Conservation (phyloP, 2,888 invertebrate genomes). For the Tachystola acroxantha region DNA sequence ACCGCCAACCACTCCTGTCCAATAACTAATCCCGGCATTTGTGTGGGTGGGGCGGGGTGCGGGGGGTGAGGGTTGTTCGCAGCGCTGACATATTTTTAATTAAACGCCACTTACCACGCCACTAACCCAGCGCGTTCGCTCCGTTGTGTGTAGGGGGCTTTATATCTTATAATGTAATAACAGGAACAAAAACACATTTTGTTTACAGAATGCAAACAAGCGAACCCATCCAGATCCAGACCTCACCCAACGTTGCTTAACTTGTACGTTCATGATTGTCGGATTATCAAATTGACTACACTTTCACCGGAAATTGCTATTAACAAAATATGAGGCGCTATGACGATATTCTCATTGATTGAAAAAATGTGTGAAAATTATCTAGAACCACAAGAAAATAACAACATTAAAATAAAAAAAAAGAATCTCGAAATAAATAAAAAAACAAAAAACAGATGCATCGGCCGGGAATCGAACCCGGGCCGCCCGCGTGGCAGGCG, state of each 20-base stretch:
- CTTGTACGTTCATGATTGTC: no score
- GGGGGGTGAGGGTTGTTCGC: constrained; percentile 1
- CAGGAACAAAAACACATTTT: not conserved
- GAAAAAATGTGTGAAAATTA: no score
- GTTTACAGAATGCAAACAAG: no score
- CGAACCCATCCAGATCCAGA: no score
- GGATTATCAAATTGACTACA: no score
- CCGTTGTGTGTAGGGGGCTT: not conserved
- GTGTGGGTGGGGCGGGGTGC: not conserved
- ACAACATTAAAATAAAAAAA: no score
- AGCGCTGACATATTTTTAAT: constrained; percentile 63
- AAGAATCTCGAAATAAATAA: not conserved
- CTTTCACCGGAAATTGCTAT: not conserved
- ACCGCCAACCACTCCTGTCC: not conserved
- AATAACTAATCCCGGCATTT: not conserved
- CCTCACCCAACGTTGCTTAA: no score
- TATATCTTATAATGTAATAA: no score
- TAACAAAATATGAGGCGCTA: not conserved
- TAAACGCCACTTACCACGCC: constrained; percentile 60
- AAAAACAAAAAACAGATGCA: constrained; percentile 30
- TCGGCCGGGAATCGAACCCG: constrained; percentile 76
- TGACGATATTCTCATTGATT: no score
- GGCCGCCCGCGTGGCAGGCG: constrained; percentile 78
- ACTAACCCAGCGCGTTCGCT: not conserved
- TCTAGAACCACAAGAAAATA: no score